Percentiles rank a stretch among this genome's conserved stretches.
These are phyloP conservation scores for Bujurquina vittata DNA, from an alignment of 2,113 vertebrate species.

Conservation along the genomic window DNA sequence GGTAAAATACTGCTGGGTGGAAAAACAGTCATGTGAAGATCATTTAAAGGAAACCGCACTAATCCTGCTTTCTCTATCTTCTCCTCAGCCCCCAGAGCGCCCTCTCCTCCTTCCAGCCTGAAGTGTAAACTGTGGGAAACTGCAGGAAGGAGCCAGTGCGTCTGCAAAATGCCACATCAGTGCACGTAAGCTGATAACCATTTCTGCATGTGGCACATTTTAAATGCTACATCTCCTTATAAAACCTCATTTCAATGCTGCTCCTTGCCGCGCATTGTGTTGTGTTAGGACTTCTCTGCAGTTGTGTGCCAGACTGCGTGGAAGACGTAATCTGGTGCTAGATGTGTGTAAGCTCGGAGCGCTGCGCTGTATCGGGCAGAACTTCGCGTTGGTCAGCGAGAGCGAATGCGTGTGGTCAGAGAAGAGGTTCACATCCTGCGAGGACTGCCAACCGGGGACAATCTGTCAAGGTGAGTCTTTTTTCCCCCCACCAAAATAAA, in stretches of 20 bases:
- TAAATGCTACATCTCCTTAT: background rate
- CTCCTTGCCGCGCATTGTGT: background rate
- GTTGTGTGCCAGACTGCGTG: constrained; percentile 79
- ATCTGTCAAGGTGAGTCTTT: constrained; percentile 82
- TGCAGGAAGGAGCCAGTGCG: constrained; percentile 77
- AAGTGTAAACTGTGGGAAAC: constrained; percentile 89
- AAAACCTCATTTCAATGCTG: background rate
- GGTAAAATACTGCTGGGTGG: constrained; percentile 63
- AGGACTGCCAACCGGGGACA: constrained; percentile 81
- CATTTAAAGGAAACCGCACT: no score
- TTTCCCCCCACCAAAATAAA: background rate
- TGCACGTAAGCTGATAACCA: constrained; percentile 84
- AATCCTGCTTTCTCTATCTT: background rate
- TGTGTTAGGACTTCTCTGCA: constrained; percentile 84
- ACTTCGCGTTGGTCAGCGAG: constrained; percentile 69
- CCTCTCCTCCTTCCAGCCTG: constrained; percentile 52
- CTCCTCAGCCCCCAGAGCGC: constrained; percentile 30
- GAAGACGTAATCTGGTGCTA: constrained; percentile 71
- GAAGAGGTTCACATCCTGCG: constrained; percentile 70
- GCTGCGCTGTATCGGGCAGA: constrained; percentile 83
- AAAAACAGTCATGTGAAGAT: no score
- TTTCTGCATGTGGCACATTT: background rate
- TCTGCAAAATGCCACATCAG: constrained; percentile 89
- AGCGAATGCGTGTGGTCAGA: constrained; percentile 77
- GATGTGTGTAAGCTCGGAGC: constrained; percentile 88